These are phyloP conservation scores for Zaprionus bogoriensis DNA, from an alignment of 2,888 invertebrate species.

Conservation along the genomic window DNA sequence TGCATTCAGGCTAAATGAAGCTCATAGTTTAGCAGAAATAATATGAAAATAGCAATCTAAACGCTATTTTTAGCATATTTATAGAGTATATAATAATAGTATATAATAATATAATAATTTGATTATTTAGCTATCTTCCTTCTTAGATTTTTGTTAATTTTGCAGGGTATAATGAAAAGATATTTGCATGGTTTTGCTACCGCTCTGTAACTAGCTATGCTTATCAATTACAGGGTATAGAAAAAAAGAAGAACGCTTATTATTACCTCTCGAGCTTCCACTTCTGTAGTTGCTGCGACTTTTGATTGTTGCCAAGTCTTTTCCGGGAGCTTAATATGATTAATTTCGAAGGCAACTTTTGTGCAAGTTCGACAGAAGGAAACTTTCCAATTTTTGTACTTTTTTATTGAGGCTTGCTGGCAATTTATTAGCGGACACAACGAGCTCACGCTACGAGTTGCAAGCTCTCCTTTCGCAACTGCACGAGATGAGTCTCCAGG, in stretches of 20 bases:
- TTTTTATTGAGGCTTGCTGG: slow-evolving; percentile 13
- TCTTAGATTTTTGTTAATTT: no score
- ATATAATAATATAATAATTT: no score
- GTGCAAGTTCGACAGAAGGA: slow-evolving; percentile 13
- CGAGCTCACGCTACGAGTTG: neutral
- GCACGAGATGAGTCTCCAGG: slow-evolving; percentile 18
- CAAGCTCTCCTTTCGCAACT: slow-evolving; percentile 12
- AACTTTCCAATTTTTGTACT: neutral
- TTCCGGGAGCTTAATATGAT: slow-evolving; percentile 49
- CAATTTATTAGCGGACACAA: slow-evolving; percentile 30
- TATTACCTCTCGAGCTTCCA: neutral
- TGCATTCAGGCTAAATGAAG: no score
- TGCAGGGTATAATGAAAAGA: no score
- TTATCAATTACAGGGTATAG: neutral
- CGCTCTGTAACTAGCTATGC: no score
- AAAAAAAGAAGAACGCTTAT: no score
- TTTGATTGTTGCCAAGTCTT: slow-evolving; percentile 58
- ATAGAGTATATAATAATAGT: no score
- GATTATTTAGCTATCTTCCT: no score
- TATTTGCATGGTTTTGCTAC: no score
- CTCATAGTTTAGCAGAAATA: no score
- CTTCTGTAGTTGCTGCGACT: slow-evolving; percentile 42
- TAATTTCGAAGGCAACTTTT: slow-evolving; percentile 49
- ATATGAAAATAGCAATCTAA: no score
- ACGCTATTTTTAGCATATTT: no score